Conservation (phyloP, 2,113 vertebrate genomes). For the Donacobius atricapilla region DNA sequence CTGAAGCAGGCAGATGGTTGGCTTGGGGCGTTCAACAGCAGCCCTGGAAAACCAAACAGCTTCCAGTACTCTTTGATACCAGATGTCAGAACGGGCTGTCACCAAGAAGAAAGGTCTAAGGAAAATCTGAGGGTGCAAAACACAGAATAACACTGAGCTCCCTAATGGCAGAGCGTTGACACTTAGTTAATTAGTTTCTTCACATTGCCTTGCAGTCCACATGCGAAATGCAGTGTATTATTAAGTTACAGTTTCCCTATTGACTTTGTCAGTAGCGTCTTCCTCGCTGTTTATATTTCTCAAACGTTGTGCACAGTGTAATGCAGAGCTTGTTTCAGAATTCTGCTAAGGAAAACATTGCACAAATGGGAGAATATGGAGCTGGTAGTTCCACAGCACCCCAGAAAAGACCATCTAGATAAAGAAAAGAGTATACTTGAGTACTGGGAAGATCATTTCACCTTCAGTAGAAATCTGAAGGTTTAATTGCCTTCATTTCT, state of each 20-base stretch:
- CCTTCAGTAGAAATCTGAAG: not conserved
- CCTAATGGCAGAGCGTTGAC: not conserved
- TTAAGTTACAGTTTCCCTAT: not conserved
- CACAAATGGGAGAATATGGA: not conserved
- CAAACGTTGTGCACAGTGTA: not conserved
- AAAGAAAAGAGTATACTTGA: not conserved
- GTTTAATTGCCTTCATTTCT: not conserved
- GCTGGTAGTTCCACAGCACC: not conserved
- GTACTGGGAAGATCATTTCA: not conserved
- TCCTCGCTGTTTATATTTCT: not conserved
- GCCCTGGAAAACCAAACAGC: not conserved
- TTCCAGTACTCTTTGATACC: not conserved
- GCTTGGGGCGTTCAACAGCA: not conserved
- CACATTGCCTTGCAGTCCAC: not conserved
- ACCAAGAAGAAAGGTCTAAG: not conserved
- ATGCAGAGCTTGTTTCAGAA: not conserved
- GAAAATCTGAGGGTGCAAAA: not conserved
- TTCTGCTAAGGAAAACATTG: not conserved
- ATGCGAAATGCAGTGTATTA: not conserved
- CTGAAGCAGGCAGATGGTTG: not conserved
- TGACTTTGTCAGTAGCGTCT: not conserved
- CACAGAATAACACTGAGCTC: not conserved
- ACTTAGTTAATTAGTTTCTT: not conserved
- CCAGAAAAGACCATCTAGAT: not conserved
- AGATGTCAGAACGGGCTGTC: not conserved